Conservation (phyloP, 2,113 vertebrate genomes). For the Diadophis punctatus region DNA sequence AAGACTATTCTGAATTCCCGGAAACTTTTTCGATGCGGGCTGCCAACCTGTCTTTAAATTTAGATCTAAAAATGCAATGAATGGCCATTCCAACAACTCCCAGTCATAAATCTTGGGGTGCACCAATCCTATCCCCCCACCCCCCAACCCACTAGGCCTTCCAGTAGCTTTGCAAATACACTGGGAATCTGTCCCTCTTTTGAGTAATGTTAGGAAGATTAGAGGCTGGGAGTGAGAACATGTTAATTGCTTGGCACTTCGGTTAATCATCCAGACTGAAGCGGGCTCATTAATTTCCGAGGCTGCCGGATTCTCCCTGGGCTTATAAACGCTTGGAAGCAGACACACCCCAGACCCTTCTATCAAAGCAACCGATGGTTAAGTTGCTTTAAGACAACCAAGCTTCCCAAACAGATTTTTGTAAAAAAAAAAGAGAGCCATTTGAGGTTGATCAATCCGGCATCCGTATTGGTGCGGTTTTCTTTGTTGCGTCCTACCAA, state of each 20-base stretch:
- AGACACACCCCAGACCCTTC: background rate
- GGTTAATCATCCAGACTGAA: constrained; percentile 28
- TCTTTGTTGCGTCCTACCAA: background rate
- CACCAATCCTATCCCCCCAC: background rate
- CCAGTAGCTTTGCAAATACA: constrained; percentile 23
- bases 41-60: background rate
- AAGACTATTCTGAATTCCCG: background rate
- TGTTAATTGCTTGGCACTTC: constrained; percentile 47
- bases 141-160: background rate
- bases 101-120: background rate
- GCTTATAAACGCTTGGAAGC: background rate
- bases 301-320: background rate
- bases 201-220: constrained; percentile 23
- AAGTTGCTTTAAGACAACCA: background rate
- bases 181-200: constrained; percentile 32
- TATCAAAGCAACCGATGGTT: background rate
- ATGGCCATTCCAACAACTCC: background rate
- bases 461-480: background rate
- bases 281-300: background rate
- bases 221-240: constrained; percentile 47
- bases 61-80: background rate
- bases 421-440: background rate
- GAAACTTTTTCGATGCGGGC: background rate
- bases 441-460: background rate
- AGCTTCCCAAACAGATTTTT: background rate